Evolutionary conservation across 2,888 invertebrate species (phyloP).

Genomic region (Cataglyphis altisquamis): DNA sequence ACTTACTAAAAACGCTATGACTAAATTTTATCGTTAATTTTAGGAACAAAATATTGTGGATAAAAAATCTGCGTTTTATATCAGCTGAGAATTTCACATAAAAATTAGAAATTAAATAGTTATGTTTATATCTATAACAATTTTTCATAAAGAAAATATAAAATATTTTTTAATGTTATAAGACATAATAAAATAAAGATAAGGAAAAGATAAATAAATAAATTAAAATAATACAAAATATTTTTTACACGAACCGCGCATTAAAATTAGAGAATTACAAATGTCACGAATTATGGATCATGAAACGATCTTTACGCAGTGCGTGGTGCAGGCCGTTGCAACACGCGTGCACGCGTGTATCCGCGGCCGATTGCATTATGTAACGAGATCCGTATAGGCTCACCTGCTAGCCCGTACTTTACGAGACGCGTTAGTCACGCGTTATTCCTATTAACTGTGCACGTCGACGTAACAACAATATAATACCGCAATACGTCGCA

Average conservation of each 20-base stretch:
- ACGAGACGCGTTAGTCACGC: conserved; percentile 69
- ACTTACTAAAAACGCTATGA: background rate
- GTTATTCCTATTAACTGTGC: conserved; percentile 74
- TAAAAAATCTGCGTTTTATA: background rate
- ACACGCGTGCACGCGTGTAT: conserved; percentile 62
- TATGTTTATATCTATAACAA: background rate
- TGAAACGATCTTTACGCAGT: conserved; percentile 19
- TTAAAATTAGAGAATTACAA: background rate
- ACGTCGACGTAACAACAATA: conserved; percentile 61
- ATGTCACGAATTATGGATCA: conserved; percentile 32
- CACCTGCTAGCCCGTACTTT: conserved; percentile 63
- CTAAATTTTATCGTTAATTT: background rate
- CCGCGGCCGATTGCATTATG: conserved; percentile 65
- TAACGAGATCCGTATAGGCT: conserved; percentile 67
- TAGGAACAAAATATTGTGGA: background rate
- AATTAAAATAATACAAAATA: background rate
- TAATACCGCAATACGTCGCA: conserved; percentile 58
- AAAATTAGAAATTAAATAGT: background rate
- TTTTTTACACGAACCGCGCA: background rate
- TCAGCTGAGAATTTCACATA: background rate
- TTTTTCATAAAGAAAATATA: background rate
- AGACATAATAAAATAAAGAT: background rate
- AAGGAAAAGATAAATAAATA: background rate
- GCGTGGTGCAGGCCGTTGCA: conserved; percentile 24
- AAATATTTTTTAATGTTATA: background rate